Evolutionary conservation across 2,113 vertebrate genomes (phyloP).

Genomic region (Atlantisia rogersi): DNA sequence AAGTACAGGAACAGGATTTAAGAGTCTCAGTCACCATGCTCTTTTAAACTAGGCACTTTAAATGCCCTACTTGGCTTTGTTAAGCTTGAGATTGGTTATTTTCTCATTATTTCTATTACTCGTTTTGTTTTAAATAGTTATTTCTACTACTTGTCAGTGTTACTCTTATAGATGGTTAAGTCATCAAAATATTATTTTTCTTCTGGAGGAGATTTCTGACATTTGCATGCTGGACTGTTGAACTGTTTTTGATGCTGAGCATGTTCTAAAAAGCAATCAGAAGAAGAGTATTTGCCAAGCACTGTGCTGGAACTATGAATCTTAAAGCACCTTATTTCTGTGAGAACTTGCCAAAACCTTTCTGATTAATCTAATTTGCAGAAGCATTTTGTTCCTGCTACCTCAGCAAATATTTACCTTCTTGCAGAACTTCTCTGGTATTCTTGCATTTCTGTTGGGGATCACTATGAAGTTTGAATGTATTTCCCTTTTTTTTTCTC

Average conservation of each 20-base stretch:
- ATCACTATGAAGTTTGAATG: background rate
- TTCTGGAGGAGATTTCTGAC: background rate
- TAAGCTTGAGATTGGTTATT: background rate
- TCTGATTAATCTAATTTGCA: background rate
- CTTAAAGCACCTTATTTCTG: background rate
- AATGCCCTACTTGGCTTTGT: background rate
- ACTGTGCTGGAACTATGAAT: background rate
- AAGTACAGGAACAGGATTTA: background rate
- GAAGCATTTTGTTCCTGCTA: background rate
- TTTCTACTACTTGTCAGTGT: background rate
- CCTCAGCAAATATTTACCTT: constrained; percentile 14
- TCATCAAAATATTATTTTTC: background rate
- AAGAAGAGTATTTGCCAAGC: background rate
- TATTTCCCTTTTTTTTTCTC: background rate
- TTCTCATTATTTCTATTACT: background rate
- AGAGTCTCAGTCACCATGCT: background rate
- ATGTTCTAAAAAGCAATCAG: background rate
- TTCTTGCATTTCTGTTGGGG: background rate
- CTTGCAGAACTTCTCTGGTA: background rate
- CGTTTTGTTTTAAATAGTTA: fast-evolving
- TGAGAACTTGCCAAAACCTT: constrained; percentile 17
- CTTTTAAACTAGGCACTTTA: background rate
- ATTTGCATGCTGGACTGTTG: background rate
- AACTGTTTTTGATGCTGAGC: background rate
- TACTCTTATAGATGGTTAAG: background rate